These are phyloP conservation scores for Oryzias celebensis DNA, from an alignment of 2,113 vertebrate species.

Conservation along the genomic window DNA sequence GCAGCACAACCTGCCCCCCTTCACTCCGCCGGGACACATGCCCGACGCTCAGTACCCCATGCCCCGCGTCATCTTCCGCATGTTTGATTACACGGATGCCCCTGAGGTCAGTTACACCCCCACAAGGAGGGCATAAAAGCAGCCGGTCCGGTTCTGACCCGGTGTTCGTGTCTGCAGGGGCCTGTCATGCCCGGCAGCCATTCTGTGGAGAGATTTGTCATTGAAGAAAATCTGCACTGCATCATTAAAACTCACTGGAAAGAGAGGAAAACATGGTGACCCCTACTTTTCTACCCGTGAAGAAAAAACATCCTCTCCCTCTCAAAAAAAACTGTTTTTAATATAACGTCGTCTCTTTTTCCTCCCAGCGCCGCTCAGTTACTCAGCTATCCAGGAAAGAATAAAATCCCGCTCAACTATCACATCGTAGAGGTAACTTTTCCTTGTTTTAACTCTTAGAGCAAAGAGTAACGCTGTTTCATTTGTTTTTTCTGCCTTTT, in stretches of 20 bases:
- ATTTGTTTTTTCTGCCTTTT: neutral
- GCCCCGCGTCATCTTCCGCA: constrained; percentile 91
- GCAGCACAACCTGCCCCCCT: constrained; percentile 97
- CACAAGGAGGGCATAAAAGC: neutral
- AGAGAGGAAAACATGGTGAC: constrained; percentile 94
- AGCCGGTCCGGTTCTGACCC: neutral
- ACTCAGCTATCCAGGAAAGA: constrained; percentile 95
- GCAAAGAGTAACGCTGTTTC: fast-evolving
- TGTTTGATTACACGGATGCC: constrained; percentile 99
- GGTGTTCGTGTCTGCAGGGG: constrained; percentile 74
- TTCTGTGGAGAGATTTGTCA: constrained; percentile 95
- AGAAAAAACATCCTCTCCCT: too few species aligned
- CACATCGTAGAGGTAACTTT: constrained; percentile 93
- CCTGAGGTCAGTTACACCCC: constrained; percentile 77
- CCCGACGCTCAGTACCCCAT: constrained; percentile 89
- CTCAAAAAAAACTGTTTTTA: neutral
- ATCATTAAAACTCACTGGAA: constrained; percentile 97
- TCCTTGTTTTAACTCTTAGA: neutral
- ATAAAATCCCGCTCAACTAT: constrained; percentile 98
- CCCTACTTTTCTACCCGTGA: too few species aligned
- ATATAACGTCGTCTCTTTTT: neutral
- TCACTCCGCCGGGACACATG: constrained; percentile 92
- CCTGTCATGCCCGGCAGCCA: constrained; percentile 99
- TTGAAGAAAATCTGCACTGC: constrained; percentile 95
- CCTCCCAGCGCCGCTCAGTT: constrained; percentile 89